Base-by-base conservation (phyloP, 2,888 invertebrate genomes). In the Subacronicta megacephala region DNA sequence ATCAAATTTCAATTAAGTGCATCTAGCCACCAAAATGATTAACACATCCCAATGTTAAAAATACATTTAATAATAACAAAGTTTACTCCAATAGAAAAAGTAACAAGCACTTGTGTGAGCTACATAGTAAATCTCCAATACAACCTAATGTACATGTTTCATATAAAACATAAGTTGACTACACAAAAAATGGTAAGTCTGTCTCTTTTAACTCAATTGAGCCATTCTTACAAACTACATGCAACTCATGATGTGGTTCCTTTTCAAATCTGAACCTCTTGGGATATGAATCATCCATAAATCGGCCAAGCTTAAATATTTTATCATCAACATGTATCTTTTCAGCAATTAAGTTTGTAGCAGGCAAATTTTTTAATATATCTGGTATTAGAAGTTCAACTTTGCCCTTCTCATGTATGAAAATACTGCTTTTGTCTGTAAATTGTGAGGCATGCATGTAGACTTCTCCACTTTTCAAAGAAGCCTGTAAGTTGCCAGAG, bases 201-300 rank as follows among this genome's bases (percentile, higher is more conserved):
- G 93, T 90, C 67, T 94, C 89, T 71, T 90, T 93, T 51, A 94
- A 82, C 61, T 91, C 91, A 80, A 94, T 94, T 31, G 92, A 89
- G 63, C 94, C 94, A 87, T 94, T 94, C 80, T 90, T 93, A 88
- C 94, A 94, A 43, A 94, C 94, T 87, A 94, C 88, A 52, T 93
- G 89, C 63, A 94, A 82, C 69, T 94, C 94, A 75, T 92, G 86
- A 10, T 87, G 81, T 0, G 89, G 90, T 65, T 93, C 90, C 62
- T 89, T 89, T 55, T 92, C 92, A 78, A 86, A 93, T 58, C 94
- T 83, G 77, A 94, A 95, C 78, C 90, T 83, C 62, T 92, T 88
- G 10, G 94, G 94, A 67, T 92, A 89, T 0, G 92, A 86, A 64
- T 94, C 94, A 70, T 94, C 93, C 91, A 94, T 92, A 60, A 94